phyloP scores from a whole-genome alignment of 2,797 vertebrate genomes.

The Enteromius trimaculatus region DNA sequence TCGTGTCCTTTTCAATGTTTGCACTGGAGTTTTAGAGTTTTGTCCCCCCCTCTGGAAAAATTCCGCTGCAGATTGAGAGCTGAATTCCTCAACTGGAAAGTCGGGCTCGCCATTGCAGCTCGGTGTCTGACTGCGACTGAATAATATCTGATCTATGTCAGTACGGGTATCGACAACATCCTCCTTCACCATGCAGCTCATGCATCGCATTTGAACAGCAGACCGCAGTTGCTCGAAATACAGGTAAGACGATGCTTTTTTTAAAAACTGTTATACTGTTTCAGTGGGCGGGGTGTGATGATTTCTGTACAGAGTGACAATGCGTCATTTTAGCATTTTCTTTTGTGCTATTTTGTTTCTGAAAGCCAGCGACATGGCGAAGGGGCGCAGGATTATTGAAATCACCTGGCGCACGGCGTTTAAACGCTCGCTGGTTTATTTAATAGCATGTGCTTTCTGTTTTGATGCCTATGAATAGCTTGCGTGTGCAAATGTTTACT shows the following conservation, averaged over 20 bases:
- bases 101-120: constrained; percentile 44
- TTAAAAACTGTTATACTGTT: neutral
- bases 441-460: neutral
- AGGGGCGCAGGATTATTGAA: neutral
- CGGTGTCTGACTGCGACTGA: constrained; percentile 40
- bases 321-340: constrained; percentile 35
- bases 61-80: constrained; percentile 38
- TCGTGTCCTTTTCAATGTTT: constrained; percentile 30
- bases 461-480: constrained; percentile 3
- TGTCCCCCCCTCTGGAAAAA: constrained; percentile 5
- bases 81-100: constrained; percentile 55
- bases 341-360: constrained; percentile 12
- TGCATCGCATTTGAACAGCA: constrained; percentile 35
- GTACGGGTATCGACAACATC: constrained; percentile 53
- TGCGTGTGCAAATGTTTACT: constrained; percentile 25
- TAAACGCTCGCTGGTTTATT: neutral
- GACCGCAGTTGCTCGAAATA: constrained; percentile 40
- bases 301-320: constrained; percentile 1
- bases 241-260: constrained; percentile 46
- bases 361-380: neutral
- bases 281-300: constrained; percentile 41
- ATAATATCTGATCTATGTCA: constrained; percentile 49
- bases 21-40: constrained; percentile 40
- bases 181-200: constrained; percentile 35
- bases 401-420: neutral